Base-by-base conservation (phyloP, 2,888 invertebrate species). In the Hemithea aestivaria region DNA sequence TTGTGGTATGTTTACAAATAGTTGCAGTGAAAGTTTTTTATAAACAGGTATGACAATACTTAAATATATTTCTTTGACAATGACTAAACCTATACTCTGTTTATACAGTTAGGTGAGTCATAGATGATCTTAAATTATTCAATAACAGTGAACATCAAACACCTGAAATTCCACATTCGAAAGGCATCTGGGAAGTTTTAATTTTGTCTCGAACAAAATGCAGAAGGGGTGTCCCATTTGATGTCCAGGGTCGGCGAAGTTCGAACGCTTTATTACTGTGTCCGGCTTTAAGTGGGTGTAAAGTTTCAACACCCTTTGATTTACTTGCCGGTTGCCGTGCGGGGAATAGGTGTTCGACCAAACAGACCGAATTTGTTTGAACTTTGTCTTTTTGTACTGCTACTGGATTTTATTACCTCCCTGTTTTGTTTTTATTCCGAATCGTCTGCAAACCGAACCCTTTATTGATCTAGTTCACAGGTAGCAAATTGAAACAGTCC, bases 271-370 rank as follows among this genome's bases (percentile, higher is more conserved):
- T 85, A 87, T 87, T 85, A 85, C 85, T 80, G 83, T 85, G 85
- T 85, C 87, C 87, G 83, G 84, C 81, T 83, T 79, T 85, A 87
- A 87, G 87, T 85, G 87, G 87, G 87, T 85, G 87, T 85, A 85
- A 85, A 87, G 85, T 87, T 87, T 84, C 87, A 83, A 84, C 85
- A 84, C 85, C 87, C 87, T 85, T 85, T 85, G 85, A 87, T 85
- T 87, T 85, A 87, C 84, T 84, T 41, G 28, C 36, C 25, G 41
- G 16, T 16, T 80, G 73, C 77, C 66, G 68, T 58, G 71, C 75
- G 76, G 76, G 74, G 61, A 70, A 73, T 79, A 78, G 76, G 82
- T 79, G 65, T 66, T 70, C 67, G 66, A 68, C 58, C 62, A 66
- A 69, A 67, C 64, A 69, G 56, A 64, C 69, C 53, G 59, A 78